Percentiles rank a stretch among this genome's conserved stretches.
phyloP scores from a whole-genome alignment of 2,888 invertebrate species.

The Hipparchia sbordonii region DNA sequence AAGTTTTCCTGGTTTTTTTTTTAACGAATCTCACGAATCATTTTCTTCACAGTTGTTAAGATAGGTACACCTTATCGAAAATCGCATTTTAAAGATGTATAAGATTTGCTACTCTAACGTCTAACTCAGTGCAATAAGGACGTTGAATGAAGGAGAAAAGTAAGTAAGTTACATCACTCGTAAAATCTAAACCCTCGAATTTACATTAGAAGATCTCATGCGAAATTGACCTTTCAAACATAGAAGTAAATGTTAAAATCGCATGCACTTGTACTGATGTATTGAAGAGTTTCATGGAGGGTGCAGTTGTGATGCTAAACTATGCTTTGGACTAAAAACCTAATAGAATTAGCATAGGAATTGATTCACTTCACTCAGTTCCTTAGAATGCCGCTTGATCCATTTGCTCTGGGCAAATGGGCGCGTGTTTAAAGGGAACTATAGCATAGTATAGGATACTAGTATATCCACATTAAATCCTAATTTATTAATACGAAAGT shows the following conservation, averaged over 20 bases:
- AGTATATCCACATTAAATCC: not conserved
- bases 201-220: slow-evolving; percentile 20
- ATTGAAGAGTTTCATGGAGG: slow-evolving; percentile 25
- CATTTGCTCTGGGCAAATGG: slow-evolving; percentile 57
- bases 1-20: too few species aligned
- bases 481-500: too few species aligned
- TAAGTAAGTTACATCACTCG: slow-evolving; percentile 36
- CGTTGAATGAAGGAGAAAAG: slow-evolving; percentile 33
- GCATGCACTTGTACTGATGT: slow-evolving; percentile 22
- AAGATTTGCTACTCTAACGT: too few species aligned
- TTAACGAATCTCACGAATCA: too few species aligned
- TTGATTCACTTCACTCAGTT: slow-evolving; percentile 55
- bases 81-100: too few species aligned
- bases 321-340: slow-evolving; percentile 60
- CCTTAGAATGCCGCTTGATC: slow-evolving; percentile 63
- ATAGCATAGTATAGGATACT: too few species aligned
- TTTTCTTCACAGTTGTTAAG: too few species aligned
- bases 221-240: slow-evolving; percentile 3
- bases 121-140: not conserved
- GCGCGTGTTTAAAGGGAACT: too few species aligned
- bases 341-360: slow-evolving; percentile 71
- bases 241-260: slow-evolving; percentile 26
- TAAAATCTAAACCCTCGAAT: slow-evolving; percentile 33
- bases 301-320: slow-evolving; percentile 30
- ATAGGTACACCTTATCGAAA: too few species aligned